These are phyloP conservation scores for Tragopan temminckii DNA, from an alignment of 2,797 vertebrate species.

Conservation along the genomic window DNA sequence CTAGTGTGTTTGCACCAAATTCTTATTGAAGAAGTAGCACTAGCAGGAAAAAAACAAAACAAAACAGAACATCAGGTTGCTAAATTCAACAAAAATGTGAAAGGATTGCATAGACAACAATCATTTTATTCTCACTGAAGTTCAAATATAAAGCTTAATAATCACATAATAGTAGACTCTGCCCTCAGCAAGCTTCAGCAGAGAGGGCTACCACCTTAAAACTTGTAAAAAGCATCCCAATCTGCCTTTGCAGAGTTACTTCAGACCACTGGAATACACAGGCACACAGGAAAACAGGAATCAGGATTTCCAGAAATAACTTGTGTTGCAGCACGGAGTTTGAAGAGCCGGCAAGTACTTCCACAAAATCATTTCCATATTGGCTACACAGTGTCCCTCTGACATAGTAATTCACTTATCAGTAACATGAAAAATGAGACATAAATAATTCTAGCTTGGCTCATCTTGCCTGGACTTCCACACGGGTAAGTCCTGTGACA, in stretches of 20 bases:
- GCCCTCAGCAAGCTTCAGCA: background rate
- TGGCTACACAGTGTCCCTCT: background rate
- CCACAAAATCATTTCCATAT: background rate
- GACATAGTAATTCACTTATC: background rate
- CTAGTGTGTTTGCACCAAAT: background rate
- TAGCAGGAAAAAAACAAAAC: background rate
- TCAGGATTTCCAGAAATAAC: background rate
- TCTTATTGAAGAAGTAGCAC: background rate
- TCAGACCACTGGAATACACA: background rate
- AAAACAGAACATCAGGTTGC: background rate
- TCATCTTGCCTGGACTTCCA: conserved; percentile 16
- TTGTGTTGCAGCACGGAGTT: background rate
- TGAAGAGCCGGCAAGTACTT: background rate
- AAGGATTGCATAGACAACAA: background rate
- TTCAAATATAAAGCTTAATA: background rate
- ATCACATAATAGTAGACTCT: background rate
- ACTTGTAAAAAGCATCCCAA: background rate
- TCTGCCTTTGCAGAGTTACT: background rate
- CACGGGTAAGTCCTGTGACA: background rate
- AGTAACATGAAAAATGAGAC: background rate
- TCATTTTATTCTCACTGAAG: background rate
- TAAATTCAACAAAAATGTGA: background rate
- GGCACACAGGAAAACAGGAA: background rate
- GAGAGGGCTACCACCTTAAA: background rate
- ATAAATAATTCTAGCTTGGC: background rate